Evolutionary conservation across 2,888 invertebrate species (phyloP).

Genomic region (Chymomyza fuscimana): DNA sequence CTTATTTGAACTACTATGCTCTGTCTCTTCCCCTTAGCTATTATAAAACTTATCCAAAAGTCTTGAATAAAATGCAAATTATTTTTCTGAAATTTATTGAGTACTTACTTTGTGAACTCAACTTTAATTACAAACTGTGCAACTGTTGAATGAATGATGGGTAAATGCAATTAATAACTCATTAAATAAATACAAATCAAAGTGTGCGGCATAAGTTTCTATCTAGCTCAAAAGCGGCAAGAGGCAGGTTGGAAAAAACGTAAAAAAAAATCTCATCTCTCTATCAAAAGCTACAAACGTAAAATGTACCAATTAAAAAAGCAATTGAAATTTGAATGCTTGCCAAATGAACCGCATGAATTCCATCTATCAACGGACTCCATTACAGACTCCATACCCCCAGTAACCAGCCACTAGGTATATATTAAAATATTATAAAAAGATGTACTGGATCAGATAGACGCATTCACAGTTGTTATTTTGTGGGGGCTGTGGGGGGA

Average conservation of each 20-base stretch:
- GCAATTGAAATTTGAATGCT: constrained; percentile 66
- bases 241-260: neutral
- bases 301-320: constrained; percentile 74
- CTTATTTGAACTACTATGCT: too few species aligned
- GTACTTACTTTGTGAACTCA: neutral
- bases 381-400: neutral
- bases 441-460: neutral
- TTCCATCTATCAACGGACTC: constrained; percentile 6
- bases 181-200: constrained; percentile 74
- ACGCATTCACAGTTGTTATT: neutral
- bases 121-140: constrained; percentile 2
- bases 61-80: too few species aligned
- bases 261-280: neutral
- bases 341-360: constrained; percentile 68
- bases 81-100: neutral
- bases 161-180: constrained; percentile 61
- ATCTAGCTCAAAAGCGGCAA: constrained; percentile 19
- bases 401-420: too few species aligned
- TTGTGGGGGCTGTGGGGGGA: neutral
- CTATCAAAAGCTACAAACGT: constrained; percentile 43
- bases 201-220: constrained; percentile 46
- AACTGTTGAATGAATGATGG: neutral
- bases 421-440: neutral
- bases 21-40: too few species aligned
- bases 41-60: too few species aligned